These are phyloP conservation scores for Lucilia sericata DNA, from an alignment of 1,140 invertebrate genomes.

Conservation along the genomic window DNA sequence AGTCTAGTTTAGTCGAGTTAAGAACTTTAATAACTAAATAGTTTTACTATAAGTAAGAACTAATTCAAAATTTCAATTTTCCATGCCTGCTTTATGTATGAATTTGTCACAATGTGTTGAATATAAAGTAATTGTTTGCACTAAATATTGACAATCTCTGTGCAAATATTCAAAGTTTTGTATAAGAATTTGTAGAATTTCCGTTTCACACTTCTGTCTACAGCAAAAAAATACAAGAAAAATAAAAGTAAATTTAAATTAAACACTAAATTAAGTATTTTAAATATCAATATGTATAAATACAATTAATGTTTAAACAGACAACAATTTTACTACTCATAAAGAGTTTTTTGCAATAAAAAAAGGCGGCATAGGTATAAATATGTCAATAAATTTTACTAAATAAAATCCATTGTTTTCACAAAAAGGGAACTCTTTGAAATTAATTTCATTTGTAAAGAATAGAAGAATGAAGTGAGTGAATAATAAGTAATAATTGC, in stretches of 20 bases:
- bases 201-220: background rate
- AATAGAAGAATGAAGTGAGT: background rate
- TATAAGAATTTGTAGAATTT: background rate
- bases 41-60: too few relatives aligned
- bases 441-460: background rate
- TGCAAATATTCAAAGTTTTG: background rate
- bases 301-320: background rate
- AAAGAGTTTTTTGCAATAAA: background rate
- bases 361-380: too few relatives aligned
- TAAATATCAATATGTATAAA: background rate
- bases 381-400: background rate
- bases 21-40: too few relatives aligned
- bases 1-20: too few relatives aligned
- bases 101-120: too few relatives aligned
- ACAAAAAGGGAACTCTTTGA: background rate
- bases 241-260: too few relatives aligned
- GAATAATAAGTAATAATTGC: background rate
- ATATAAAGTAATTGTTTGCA: background rate
- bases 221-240: background rate
- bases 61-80: too few relatives aligned
- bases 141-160: constrained; percentile 1
- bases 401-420: constrained; percentile 3
- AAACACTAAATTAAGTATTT: background rate
- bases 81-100: too few relatives aligned
- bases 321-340: too few relatives aligned